These are phyloP conservation scores for Melanocharis versteri DNA, from an alignment of 2,113 vertebrate genomes.

Conservation along the genomic window DNA sequence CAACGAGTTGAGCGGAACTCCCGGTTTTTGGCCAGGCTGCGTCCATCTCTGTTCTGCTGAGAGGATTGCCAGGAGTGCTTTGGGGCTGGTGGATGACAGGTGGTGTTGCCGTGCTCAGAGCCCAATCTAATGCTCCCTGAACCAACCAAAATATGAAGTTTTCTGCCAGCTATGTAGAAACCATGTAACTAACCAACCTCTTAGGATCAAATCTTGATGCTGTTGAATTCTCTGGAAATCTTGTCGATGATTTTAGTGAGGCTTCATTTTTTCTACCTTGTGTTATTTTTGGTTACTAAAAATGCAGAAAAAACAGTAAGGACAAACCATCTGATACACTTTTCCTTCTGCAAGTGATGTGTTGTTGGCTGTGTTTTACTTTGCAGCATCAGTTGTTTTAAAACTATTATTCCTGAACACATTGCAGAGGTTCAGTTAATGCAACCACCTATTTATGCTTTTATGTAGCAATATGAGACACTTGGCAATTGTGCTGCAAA, in stretches of 20 bases:
- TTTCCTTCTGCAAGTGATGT: not conserved
- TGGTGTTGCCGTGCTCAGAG: not conserved
- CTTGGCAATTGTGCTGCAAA: not conserved
- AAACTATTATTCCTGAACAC: not conserved
- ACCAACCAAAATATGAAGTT: not conserved
- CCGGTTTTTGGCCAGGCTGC: not conserved
- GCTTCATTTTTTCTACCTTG: not conserved
- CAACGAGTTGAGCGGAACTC: accelerated
- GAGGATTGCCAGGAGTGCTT: not conserved
- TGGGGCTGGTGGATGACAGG: not conserved
- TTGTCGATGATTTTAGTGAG: not conserved
- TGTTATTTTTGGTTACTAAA: not conserved
- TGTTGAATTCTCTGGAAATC: not conserved
- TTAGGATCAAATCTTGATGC: not conserved
- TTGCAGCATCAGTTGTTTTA: not conserved
- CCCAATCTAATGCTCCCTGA: not conserved
- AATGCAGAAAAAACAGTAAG: not conserved
- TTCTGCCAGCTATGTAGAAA: not conserved
- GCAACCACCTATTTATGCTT: not conserved
- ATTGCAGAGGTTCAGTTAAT: not conserved
- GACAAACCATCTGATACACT: not conserved
- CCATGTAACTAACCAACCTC: not conserved
- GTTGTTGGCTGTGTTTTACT: not conserved
- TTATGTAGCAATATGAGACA: not conserved
- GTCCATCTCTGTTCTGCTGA: not conserved